phyloP scores from a whole-genome alignment of 1,140 invertebrate species.

The Drosophila mojavensis region DNA sequence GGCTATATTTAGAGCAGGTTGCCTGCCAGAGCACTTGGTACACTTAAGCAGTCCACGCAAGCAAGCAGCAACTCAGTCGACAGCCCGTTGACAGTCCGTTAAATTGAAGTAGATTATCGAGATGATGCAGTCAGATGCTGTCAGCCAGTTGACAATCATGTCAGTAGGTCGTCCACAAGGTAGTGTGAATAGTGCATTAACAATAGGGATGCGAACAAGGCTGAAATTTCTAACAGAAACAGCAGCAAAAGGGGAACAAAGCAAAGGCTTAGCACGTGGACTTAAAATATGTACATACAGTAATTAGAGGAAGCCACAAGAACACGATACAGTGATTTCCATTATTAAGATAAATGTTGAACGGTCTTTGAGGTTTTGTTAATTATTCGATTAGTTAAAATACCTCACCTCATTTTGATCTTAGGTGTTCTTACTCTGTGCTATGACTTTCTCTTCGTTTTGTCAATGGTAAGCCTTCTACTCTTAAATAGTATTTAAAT shows the following conservation, averaged over 20 bases:
- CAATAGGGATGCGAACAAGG: not conserved
- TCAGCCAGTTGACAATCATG: conserved; percentile 47
- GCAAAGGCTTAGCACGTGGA: not conserved
- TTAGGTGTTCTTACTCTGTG: not conserved
- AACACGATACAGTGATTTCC: not conserved
- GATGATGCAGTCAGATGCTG: conserved; percentile 28
- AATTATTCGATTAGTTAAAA: not conserved
- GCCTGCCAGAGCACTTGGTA: not conserved
- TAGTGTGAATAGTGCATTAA: not conserved
- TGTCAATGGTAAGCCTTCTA: no score
- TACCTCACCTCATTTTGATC: not conserved
- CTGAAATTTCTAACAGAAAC: not conserved
- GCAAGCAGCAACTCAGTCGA: conserved; percentile 6
- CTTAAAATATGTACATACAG: not conserved
- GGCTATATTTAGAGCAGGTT: conserved; percentile 45
- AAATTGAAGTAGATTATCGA: conserved; percentile 52
- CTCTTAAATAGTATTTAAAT: no score
- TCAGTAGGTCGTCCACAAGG: conserved; percentile 36
- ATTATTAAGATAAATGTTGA: not conserved
- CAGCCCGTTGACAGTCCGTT: conserved; percentile 40
- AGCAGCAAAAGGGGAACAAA: not conserved
- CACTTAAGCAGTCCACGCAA: not conserved
- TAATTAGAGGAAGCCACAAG: not conserved
- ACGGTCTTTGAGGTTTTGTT: not conserved
- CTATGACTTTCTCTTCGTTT: no score